phyloP scores from a whole-genome alignment of 1,140 invertebrate species.

The Drosophila lacteicornis region DNA sequence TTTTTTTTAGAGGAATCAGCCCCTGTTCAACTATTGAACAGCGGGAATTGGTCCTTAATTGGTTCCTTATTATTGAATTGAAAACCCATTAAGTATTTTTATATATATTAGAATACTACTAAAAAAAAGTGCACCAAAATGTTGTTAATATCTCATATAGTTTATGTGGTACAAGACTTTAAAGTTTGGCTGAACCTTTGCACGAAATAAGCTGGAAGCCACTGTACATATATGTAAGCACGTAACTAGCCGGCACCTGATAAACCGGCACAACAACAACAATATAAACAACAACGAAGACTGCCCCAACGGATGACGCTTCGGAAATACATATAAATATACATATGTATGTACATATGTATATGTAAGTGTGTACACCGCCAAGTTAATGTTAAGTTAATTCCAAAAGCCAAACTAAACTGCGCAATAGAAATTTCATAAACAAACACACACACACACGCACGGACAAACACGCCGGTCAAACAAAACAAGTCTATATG shows the following conservation, averaged over 20 bases:
- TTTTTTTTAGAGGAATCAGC: too few species aligned
- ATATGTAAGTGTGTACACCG: background rate
- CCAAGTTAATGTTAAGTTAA: conserved; percentile 23
- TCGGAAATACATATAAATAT: background rate
- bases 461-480: conserved; percentile 25
- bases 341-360: background rate
- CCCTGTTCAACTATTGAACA: too few species aligned
- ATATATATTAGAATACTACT: too few species aligned
- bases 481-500: conserved; percentile 38
- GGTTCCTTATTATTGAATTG: too few species aligned
- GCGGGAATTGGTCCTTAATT: too few species aligned
- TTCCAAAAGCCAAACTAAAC: conserved; percentile 60
- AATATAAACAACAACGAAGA: conserved; percentile 34
- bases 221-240: conserved; percentile 4
- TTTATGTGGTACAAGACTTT: too few species aligned
- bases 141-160: too few species aligned
- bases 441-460: conserved; percentile 54
- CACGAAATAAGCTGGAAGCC: too few species aligned
- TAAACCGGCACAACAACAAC: conserved; percentile 68
- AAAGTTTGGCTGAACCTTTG: too few species aligned
- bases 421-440: conserved; percentile 82
- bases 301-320: conserved; percentile 55
- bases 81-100: too few species aligned
- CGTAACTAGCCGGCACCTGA: conserved; percentile 72
- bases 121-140: too few species aligned